Evolutionary conservation across 1,140 invertebrate species (phyloP).

Genomic region (Drosophila chauvacae): DNA sequence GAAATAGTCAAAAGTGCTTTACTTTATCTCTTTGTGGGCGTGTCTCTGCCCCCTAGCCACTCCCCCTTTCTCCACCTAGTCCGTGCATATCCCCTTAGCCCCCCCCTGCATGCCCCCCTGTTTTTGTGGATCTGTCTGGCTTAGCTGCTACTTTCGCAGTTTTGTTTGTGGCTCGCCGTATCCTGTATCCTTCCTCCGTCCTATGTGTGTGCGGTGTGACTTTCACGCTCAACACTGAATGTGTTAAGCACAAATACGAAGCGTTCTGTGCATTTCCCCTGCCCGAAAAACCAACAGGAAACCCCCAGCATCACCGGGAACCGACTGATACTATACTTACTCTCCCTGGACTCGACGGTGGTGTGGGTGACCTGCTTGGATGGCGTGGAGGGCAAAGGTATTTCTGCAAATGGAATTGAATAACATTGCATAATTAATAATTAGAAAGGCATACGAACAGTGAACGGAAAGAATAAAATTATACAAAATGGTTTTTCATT

Average conservation of each 20-base stretch:
- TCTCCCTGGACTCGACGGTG: conserved; percentile 83
- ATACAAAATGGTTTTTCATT: conserved; percentile 71
- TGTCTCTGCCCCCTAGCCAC: conserved; percentile 20
- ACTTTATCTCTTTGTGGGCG: conserved; percentile 75
- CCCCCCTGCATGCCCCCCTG: conserved; percentile 1
- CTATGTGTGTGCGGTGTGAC: conserved; percentile 66
- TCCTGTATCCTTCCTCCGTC: conserved; percentile 58
- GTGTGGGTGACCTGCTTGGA: conserved; percentile 84
- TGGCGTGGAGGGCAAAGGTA: conserved; percentile 84
- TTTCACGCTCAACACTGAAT: conserved; percentile 68
- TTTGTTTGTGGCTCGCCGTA: conserved; percentile 81
- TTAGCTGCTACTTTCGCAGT: conserved; percentile 81
- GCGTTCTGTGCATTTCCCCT: conserved; percentile 12
- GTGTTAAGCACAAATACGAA: conserved; percentile 73
- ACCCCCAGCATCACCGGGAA: not conserved
- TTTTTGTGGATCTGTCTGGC: conserved; percentile 75
- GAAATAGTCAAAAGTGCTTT: conserved; percentile 83
- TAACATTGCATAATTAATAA: conserved; percentile 76
- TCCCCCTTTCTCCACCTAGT: not conserved
- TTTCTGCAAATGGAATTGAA: conserved; percentile 82
- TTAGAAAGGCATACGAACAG: conserved; percentile 34
- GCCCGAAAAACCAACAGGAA: not conserved
- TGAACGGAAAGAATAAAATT: conserved; percentile 23
- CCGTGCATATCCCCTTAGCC: not conserved
- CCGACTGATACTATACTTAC: conserved; percentile 81